Conservation (phyloP, 2,113 vertebrate species). For the Scomber scombrus region DNA sequence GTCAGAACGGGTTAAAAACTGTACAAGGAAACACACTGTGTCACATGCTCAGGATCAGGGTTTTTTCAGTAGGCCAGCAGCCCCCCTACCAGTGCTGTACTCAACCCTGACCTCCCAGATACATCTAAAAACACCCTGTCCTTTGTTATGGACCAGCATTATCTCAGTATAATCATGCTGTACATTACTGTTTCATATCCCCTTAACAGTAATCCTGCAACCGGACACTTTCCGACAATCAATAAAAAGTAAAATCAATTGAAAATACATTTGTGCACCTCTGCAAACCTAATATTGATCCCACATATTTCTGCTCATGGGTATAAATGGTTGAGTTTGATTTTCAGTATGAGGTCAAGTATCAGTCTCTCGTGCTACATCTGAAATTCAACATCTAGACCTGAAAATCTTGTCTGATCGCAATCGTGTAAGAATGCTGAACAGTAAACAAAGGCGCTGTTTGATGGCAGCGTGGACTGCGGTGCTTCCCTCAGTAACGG, state of each 20-base stretch:
- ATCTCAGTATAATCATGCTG: constrained; percentile 5
- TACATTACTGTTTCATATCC: constrained; percentile 15
- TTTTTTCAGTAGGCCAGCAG: not conserved
- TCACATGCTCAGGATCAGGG: too few species aligned
- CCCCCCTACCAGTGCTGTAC: not conserved
- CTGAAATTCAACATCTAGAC: not conserved
- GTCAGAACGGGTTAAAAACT: too few species aligned
- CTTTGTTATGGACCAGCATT: constrained; percentile 1
- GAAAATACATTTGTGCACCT: constrained; percentile 55
- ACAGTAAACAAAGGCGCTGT: constrained; percentile 8
- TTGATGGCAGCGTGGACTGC: not conserved
- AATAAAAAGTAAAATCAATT: constrained; percentile 53
- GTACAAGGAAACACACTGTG: too few species aligned
- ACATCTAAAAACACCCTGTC: not conserved
- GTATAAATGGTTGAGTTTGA: constrained; percentile 14
- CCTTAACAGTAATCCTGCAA: constrained; percentile 25
- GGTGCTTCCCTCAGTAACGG: constrained; percentile 6
- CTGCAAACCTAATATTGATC: constrained; percentile 26
- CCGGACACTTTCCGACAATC: constrained; percentile 44
- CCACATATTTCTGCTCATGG: constrained; percentile 12
- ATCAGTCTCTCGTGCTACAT: not conserved
- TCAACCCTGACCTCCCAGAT: constrained; percentile 17
- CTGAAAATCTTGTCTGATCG: not conserved
- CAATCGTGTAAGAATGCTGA: constrained; percentile 6
- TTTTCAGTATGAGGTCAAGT: not conserved